These are phyloP conservation scores for Aphelocoma californica DNA, from an alignment of 2,797 vertebrate genomes.

Conservation along the genomic window DNA sequence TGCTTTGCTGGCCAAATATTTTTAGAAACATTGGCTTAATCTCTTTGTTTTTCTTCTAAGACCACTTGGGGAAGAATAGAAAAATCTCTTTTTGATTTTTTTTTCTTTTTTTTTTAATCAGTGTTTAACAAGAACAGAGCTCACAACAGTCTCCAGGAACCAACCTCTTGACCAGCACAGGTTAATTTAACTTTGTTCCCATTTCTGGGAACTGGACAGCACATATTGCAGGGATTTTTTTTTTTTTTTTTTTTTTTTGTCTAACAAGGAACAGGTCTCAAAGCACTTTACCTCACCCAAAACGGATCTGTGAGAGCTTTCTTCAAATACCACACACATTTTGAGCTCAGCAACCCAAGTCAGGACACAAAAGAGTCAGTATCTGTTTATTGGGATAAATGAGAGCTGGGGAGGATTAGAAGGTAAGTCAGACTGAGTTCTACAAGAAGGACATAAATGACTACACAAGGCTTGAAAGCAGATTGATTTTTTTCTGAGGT, in stretches of 20 bases:
- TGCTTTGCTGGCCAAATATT: not conserved
- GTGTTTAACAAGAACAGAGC: not conserved
- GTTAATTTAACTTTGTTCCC: constrained; percentile 2
- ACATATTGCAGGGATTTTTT: not conserved
- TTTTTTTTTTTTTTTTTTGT: not conserved
- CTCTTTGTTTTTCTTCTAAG: not conserved
- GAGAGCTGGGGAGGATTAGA: not conserved
- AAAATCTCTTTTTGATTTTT: not conserved
- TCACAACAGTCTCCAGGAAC: not conserved
- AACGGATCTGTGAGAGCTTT: not conserved
- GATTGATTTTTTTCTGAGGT: not conserved
- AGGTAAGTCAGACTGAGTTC: not conserved
- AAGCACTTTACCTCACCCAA: not conserved
- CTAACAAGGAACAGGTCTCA: not conserved
- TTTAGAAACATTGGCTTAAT: not conserved
- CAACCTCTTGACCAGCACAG: not conserved
- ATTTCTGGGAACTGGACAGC: not conserved
- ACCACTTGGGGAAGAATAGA: not conserved
- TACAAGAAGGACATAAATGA: not conserved
- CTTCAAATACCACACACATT: not conserved
- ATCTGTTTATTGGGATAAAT: constrained; percentile 7
- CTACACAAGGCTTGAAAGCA: not conserved
- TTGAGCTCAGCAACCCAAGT: not conserved
- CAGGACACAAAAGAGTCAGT: not conserved
- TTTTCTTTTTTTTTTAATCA: rapidly evolving